Conservation (phyloP, 1,140 invertebrate species). For the Drosophila fuyamai region DNA sequence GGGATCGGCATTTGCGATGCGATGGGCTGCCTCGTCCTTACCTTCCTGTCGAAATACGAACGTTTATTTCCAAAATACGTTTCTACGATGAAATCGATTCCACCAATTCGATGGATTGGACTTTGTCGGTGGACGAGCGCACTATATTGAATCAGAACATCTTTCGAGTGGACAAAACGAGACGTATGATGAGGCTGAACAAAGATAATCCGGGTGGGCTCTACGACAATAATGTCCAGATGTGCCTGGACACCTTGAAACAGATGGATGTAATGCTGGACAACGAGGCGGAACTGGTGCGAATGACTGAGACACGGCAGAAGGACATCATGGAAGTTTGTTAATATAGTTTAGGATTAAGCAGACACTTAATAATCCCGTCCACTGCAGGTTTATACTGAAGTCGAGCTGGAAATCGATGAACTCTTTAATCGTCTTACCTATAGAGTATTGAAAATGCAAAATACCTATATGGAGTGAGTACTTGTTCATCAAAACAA, state of each 20-base stretch:
- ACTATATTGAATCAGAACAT: conserved; percentile 64
- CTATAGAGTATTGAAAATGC: conserved; percentile 67
- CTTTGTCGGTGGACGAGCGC: conserved; percentile 57
- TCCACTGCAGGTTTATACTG: conserved; percentile 26
- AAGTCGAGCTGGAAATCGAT: conserved; percentile 48
- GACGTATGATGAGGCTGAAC: conserved; percentile 2
- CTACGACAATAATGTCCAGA: conserved; percentile 42
- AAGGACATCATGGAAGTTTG: conserved; percentile 50
- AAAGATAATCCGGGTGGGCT: conserved; percentile 33
- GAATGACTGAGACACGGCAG: conserved; percentile 7
- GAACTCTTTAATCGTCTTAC: conserved; percentile 59
- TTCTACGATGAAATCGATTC: conserved; percentile 37
- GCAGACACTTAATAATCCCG: no score
- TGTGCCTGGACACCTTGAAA: conserved; percentile 36
- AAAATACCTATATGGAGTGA: conserved; percentile 70
- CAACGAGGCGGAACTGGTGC: conserved; percentile 49
- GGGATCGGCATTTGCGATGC: conserved; percentile 59
- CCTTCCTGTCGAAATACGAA: conserved; percentile 61
- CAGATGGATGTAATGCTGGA: conserved; percentile 62
- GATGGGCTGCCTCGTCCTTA: conserved; percentile 65
- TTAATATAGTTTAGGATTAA: not conserved
- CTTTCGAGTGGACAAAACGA: conserved; percentile 37
- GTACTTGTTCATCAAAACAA: not conserved
- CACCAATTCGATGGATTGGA: conserved; percentile 57
- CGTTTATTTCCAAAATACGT: conserved; percentile 50